Base-by-base conservation (phyloP, 2,797 vertebrate genomes). In the Tadarida brasiliensis region DNA sequence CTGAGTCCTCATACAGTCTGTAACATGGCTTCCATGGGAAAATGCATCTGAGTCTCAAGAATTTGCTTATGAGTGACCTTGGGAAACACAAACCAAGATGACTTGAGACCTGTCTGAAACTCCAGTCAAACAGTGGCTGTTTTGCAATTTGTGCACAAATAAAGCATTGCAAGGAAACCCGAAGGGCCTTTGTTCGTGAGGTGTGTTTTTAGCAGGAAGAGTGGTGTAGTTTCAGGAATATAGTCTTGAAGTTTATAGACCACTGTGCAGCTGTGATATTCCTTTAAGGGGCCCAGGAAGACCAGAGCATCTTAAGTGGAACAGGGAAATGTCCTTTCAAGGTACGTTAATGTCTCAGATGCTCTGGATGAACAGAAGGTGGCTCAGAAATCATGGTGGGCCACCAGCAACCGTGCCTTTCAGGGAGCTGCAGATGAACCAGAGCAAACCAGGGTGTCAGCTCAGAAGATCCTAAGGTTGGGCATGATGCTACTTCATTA, bases 71-170 rank as follows among this genome's bases (percentile, higher is more conserved):
- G 61, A 92, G 19, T 49, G 63, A 80, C 47, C 15, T 67, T 87
- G 39, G n/a, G 28, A 87, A 77, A 68, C 39, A 39, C 12, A 92
- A 54, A 71, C 49, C 22, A 71, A 57, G 54, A 26, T 87, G 63
- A 76, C 28, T 33, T 87, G 59, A 87, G 49, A 81, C n/a, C 28
- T 88, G 51, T 30, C 80, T 94, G n/a, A 82, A 92, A 96, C 11
- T 96, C 76, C 74, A 33, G 14, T 83, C 87, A 56, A 65, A 17
- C 35, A 59, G 33, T 92, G 74, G 7, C 17, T 65, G 1, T 80
- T 96, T 83, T 95, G 54, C 47, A 91, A 76, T 89, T 12, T 88
- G 16, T 63, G 44, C 56, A 84, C 44, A 93, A 91, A 89, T 56
- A 91, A 61, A 24, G 39, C 57, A 87, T 91, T 96, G 35, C 9